A percentile compares a stretch with the other conserved stretches of the same genome.
Conservation (phyloP, 1,140 invertebrate genomes). For the Delia radicum region DNA sequence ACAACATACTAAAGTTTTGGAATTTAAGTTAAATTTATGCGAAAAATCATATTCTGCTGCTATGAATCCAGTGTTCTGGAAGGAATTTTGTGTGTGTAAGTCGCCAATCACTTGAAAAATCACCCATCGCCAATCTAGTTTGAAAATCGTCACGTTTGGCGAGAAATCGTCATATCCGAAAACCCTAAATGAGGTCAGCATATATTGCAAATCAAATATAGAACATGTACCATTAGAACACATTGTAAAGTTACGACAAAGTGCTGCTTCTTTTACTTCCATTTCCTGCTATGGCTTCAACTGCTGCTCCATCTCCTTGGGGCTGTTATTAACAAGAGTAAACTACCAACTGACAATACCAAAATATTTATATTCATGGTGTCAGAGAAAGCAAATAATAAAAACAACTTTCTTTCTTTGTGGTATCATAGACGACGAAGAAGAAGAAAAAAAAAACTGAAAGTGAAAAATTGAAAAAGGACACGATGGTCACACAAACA, state of each 20-base stretch:
- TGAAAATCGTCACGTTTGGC: no score
- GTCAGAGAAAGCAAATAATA: conserved; percentile 17
- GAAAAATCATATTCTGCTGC: no score
- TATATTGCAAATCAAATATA: conserved; percentile 15
- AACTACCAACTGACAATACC: conserved; percentile 23
- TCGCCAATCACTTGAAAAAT: no score
- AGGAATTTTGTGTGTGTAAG: no score
- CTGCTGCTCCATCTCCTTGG: background rate
- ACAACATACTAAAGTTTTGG: no score
- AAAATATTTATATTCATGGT: conserved; percentile 24
- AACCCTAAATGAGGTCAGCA: conserved; percentile 22
- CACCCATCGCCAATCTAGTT: no score
- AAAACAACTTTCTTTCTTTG: conserved; percentile 5
- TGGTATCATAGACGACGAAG: background rate
- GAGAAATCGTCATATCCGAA: no score
- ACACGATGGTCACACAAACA: conserved; percentile 13
- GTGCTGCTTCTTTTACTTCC: background rate
- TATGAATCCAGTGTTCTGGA: no score
- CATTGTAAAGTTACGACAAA: background rate
- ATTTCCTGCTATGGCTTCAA: background rate
- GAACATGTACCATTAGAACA: conserved; percentile 10
- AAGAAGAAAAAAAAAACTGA: background rate
- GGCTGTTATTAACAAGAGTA: conserved; percentile 11
- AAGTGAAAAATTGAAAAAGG: conserved; percentile 24
- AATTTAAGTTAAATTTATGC: no score